phyloP scores from a whole-genome alignment of 2,113 vertebrate genomes.

The Martes martes region DNA sequence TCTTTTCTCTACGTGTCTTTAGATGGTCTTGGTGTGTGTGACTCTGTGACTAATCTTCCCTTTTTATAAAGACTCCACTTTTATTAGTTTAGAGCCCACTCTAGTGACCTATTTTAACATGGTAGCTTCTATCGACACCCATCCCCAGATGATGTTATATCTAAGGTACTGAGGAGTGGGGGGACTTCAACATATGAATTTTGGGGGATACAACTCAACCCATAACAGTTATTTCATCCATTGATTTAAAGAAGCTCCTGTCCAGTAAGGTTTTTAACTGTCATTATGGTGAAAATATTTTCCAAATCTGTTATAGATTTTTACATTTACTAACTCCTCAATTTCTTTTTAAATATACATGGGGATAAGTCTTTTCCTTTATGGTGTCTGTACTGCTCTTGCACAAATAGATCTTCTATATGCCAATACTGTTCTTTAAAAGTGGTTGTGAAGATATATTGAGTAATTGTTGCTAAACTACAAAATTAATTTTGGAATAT shows the following conservation, averaged over 20 bases:
- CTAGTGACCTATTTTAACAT: neutral
- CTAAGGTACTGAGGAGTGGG: neutral
- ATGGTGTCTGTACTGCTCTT: neutral
- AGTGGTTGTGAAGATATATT: neutral
- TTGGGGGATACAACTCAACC: neutral
- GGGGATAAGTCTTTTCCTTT: neutral
- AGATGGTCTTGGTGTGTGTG: neutral
- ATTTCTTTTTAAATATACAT: neutral
- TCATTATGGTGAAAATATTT: neutral
- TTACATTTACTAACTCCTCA: neutral
- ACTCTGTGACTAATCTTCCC: neutral
- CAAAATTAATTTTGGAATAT: neutral
- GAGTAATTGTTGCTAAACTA: neutral
- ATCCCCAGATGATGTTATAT: neutral
- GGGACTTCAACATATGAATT: neutral
- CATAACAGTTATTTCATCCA: neutral
- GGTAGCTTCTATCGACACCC: neutral
- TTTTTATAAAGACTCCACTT: neutral
- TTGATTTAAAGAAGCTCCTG: neutral
- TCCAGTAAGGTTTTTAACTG: neutral
- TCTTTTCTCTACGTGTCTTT: neutral
- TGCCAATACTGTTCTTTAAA: neutral
- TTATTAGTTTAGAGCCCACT: neutral
- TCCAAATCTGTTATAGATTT: neutral
- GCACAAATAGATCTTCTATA: neutral